phyloP scores from a whole-genome alignment of 2,888 invertebrate species.

The Trisateles emortualis region DNA sequence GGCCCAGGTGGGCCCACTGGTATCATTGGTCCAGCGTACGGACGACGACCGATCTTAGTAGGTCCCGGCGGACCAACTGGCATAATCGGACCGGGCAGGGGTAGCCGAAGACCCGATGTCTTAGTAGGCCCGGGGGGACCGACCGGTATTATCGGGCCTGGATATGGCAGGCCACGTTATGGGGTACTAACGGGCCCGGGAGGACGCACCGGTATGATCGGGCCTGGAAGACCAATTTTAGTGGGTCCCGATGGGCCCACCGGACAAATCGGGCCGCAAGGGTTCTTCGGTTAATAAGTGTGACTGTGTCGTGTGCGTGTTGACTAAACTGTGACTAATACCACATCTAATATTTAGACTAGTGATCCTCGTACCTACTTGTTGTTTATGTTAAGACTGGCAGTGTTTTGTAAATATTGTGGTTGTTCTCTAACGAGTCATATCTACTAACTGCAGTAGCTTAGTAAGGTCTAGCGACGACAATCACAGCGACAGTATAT shows the following conservation, averaged over 20 bases:
- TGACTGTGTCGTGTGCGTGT: constrained; percentile 36
- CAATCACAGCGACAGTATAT: background rate
- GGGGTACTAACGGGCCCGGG: constrained; percentile 75
- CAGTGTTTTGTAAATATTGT: constrained; percentile 45
- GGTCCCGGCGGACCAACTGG: constrained; percentile 79
- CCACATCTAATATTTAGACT: constrained; percentile 40
- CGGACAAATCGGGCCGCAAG: constrained; percentile 67
- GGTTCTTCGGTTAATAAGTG: constrained; percentile 75
- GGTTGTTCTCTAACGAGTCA: constrained; percentile 33
- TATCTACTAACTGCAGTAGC: constrained; percentile 33
- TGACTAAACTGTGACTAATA: constrained; percentile 52
- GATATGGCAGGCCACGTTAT: constrained; percentile 53
- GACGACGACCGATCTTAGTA: constrained; percentile 62
- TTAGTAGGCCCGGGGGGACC: constrained; percentile 77
- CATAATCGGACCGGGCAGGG: constrained; percentile 56
- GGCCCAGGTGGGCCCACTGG: constrained; percentile 76
- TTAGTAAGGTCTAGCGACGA: constrained; percentile 14
- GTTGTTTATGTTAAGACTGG: constrained; percentile 31
- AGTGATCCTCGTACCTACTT: constrained; percentile 17
- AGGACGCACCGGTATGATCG: constrained; percentile 65
- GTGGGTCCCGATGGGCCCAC: constrained; percentile 81
- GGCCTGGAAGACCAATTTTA: constrained; percentile 54
- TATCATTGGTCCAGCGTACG: constrained; percentile 52
- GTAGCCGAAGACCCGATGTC: constrained; percentile 46
- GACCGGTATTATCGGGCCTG: constrained; percentile 58